phyloP scores from a whole-genome alignment of 2,113 vertebrate genomes.

The Myiopsitta monachus region DNA sequence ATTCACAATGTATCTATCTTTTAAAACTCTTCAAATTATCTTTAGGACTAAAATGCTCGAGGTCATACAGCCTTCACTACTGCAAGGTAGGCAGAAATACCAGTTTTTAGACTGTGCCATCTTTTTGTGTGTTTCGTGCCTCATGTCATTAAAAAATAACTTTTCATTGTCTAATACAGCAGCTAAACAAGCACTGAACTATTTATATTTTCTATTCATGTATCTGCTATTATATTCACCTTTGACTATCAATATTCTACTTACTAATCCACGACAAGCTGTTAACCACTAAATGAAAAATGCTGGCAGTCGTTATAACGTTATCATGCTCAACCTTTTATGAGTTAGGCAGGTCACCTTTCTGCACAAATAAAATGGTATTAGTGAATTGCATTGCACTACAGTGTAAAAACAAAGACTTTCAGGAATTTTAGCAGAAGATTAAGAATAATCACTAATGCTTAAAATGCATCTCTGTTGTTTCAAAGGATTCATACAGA shows the following conservation, averaged over 20 bases:
- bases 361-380: not conserved
- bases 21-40: not conserved
- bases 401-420: not conserved
- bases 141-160: not conserved
- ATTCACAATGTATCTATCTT: not conserved
- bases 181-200: not conserved
- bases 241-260: not conserved
- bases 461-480: not conserved
- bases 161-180: not conserved
- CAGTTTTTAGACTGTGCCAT: not conserved
- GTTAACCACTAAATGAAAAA: not conserved
- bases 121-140: not conserved
- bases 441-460: not conserved
- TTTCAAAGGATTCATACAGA: not conserved
- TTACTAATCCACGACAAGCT: not conserved
- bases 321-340: not conserved
- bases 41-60: not conserved
- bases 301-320: not conserved
- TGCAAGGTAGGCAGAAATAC: not conserved
- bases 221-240: not conserved
- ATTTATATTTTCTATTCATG: not conserved
- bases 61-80: not conserved
- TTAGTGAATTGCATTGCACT: not conserved
- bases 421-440: not conserved
- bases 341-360: not conserved